Conservation (phyloP, 2,888 invertebrate species). For the Eubasilissa splendida region DNA sequence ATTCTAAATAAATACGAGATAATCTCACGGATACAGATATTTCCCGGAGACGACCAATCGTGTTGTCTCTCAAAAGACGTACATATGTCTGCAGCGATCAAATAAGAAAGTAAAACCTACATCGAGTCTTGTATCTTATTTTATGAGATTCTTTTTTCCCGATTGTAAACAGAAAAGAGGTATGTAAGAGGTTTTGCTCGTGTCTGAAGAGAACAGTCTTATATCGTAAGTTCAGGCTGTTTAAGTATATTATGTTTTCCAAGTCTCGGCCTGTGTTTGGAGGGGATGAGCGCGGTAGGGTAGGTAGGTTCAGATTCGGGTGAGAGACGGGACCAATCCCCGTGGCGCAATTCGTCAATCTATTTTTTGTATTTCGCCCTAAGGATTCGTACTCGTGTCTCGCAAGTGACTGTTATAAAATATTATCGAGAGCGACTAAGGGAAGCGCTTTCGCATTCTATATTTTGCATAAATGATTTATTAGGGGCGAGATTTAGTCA, state of each 20-base stretch:
- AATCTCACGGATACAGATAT: constrained; percentile 41
- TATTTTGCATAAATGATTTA: constrained; percentile 49
- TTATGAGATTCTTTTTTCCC: constrained; percentile 53
- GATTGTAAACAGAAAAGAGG: constrained; percentile 49
- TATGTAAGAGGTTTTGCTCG: constrained; percentile 42
- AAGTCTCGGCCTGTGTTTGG: constrained; percentile 17
- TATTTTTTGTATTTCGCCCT: constrained; percentile 53
- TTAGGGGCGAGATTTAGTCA: constrained; percentile 33
- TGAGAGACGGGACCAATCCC: constrained; percentile 43
- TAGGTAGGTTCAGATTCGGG: constrained; percentile 7
- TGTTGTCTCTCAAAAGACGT: constrained; percentile 46
- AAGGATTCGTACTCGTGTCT: constrained; percentile 50
- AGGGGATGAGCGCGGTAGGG: constrained; percentile 11
- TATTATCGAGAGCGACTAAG: constrained; percentile 45
- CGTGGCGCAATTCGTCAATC: constrained; percentile 53
- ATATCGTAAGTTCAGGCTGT: constrained; percentile 41
- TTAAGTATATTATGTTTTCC: constrained; percentile 51
- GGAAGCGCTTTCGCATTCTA: constrained; percentile 28
- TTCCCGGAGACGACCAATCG: constrained; percentile 30
- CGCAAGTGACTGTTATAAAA: constrained; percentile 52
- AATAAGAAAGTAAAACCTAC: constrained; percentile 41
- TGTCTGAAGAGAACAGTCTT: constrained; percentile 17
- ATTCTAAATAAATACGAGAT: constrained; percentile 31
- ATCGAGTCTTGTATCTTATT: constrained; percentile 52
- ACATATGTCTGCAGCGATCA: constrained; percentile 45